Conservation (phyloP, 2,113 vertebrate species). For the Neotragus moschatus region DNA sequence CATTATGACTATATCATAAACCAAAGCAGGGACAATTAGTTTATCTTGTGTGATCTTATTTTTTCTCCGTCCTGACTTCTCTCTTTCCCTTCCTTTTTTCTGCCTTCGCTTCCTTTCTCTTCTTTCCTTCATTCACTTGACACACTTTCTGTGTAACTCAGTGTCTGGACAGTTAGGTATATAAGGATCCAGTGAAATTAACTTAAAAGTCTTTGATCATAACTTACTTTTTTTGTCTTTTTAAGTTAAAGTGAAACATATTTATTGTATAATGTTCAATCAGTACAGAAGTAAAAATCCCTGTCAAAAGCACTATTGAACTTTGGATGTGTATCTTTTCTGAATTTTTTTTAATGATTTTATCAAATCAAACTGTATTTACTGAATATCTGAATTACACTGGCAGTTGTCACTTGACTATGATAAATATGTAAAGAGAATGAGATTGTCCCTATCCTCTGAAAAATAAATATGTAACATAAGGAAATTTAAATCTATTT, state of each 20-base stretch:
- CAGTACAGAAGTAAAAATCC: not conserved
- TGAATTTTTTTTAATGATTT: not conserved
- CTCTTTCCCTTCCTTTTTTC: rapidly evolving
- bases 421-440: not conserved
- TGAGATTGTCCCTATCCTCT: not conserved
- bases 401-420: not conserved
- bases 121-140: not conserved
- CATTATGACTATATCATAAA: not conserved
- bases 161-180: not conserved
- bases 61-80: rapidly evolving
- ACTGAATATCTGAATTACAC: not conserved
- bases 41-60: not conserved
- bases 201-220: not conserved
- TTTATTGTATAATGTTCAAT: not conserved
- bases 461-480: not conserved
- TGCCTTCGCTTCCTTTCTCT: not conserved
- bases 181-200: not conserved
- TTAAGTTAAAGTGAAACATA: not conserved
- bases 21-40: not conserved
- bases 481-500: not conserved
- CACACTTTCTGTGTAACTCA: not conserved
- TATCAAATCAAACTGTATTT: not conserved
- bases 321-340: not conserved
- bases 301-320: not conserved
- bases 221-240: not conserved